Conservation (phyloP, 2,113 vertebrate genomes). For the Phrynosoma platyrhinos region DNA sequence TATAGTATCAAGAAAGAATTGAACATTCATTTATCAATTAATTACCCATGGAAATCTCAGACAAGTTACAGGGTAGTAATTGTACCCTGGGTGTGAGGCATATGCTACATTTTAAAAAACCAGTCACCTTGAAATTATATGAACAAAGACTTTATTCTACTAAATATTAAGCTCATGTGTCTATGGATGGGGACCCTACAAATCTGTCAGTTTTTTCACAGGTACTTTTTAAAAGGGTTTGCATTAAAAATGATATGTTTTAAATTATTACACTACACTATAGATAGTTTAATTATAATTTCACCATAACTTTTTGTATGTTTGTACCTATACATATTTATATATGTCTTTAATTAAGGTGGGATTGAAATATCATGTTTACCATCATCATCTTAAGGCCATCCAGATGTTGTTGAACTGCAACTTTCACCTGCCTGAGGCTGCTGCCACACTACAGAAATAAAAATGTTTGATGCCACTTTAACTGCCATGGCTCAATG, state of each 20-base stretch:
- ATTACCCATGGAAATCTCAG: conserved; percentile 81
- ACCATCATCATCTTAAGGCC: too few relatives aligned
- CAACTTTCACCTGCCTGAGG: not conserved
- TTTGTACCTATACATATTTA: too few relatives aligned
- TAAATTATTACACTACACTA: too few relatives aligned
- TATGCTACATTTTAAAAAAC: conserved; percentile 80
- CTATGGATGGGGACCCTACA: not conserved
- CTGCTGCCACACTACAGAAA: too few relatives aligned
- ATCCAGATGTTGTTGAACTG: not conserved
- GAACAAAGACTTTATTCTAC: conserved; percentile 64
- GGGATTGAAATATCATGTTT: too few relatives aligned
- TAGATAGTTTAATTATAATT: too few relatives aligned
- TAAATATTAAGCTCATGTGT: conserved; percentile 40
- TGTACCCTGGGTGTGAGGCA: conserved; percentile 74
- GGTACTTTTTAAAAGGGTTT: too few relatives aligned
- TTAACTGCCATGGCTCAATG: too few relatives aligned
- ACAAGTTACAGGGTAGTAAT: conserved; percentile 71
- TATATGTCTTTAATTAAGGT: too few relatives aligned
- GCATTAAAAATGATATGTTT: too few relatives aligned
- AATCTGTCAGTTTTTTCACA: conserved; percentile 6
- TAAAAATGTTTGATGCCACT: too few relatives aligned
- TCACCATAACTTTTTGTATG: too few relatives aligned
- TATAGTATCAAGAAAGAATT: conserved; percentile 71
- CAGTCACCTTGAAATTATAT: conserved; percentile 82
- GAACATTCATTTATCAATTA: conserved; percentile 79